Conservation (phyloP, 2,888 invertebrate genomes). For the Thysanoteuthis rhombus region DNA sequence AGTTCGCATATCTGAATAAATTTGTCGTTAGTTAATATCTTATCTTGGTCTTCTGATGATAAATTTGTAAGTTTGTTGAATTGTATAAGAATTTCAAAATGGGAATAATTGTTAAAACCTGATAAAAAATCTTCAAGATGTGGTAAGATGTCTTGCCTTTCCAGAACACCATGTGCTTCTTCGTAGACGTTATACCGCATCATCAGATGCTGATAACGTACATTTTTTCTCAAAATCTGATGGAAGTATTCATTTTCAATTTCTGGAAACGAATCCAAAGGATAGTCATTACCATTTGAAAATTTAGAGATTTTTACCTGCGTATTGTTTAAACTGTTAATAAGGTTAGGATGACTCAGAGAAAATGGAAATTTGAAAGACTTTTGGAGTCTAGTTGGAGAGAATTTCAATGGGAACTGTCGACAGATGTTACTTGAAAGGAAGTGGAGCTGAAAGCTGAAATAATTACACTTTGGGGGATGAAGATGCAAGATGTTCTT, state of each 20-base stretch:
- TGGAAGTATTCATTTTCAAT: constrained; percentile 27
- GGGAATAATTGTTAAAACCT: neutral
- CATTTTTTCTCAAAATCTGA: neutral
- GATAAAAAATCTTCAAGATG: neutral
- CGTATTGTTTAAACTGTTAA: neutral
- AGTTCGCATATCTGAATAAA: neutral
- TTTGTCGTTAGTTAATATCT: neutral
- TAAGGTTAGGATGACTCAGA: neutral
- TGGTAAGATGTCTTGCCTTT: neutral
- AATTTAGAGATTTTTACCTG: neutral
- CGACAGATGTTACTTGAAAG: neutral
- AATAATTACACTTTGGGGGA: neutral
- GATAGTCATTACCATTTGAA: neutral
- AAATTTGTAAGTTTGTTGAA: neutral
- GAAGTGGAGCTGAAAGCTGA: neutral
- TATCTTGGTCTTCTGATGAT: neutral
- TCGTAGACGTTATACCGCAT: neutral
- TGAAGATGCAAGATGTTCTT: neutral
- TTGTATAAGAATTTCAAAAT: neutral
- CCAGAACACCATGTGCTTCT: neutral
- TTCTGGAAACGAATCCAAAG: neutral
- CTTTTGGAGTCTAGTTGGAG: neutral
- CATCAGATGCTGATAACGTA: neutral
- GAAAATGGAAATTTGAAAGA: neutral
- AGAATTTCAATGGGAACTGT: neutral